phyloP scores from a whole-genome alignment of 1,140 invertebrate genomes.

The Drosophila trapezifrons region DNA sequence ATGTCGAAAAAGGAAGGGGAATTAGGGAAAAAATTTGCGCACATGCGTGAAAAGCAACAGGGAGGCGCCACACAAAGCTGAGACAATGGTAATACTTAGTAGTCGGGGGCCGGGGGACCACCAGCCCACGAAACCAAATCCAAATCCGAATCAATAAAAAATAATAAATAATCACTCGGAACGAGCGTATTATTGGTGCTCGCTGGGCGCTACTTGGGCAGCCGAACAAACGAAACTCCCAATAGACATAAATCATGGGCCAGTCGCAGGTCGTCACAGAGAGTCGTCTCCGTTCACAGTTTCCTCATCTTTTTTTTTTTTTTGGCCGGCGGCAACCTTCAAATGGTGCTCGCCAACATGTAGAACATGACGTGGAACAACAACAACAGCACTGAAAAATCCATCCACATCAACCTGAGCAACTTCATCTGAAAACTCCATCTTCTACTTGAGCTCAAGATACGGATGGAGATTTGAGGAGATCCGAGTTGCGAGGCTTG shows the following conservation, averaged over 20 bases:
- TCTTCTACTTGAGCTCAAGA: constrained; percentile 39
- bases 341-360: constrained; percentile 68
- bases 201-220: constrained; percentile 38
- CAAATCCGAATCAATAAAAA: constrained; percentile 59
- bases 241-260: constrained; percentile 78
- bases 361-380: constrained; percentile 78
- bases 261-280: constrained; percentile 31
- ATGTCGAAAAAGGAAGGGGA: constrained; percentile 8
- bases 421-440: constrained; percentile 56
- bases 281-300: constrained; percentile 7
- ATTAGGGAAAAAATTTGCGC: constrained; percentile 29
- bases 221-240: constrained; percentile 39
- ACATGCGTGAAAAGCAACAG: constrained; percentile 77
- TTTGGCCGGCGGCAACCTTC: constrained; percentile 61
- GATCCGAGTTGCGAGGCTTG: constrained; percentile 45
- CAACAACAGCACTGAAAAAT: constrained; percentile 43
- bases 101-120: neutral
- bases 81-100: constrained; percentile 30
- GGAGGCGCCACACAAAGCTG: constrained; percentile 51
- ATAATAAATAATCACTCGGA: constrained; percentile 42
- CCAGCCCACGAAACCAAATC: neutral
- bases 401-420: constrained; percentile 47
- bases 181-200: constrained; percentile 37
- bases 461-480: constrained; percentile 3
- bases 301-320: constrained; percentile 25